Evolutionary conservation across 2,888 invertebrate genomes (phyloP), one percentile per base, ranked within the genome.

Genomic region (Synergus japonicus): DNA sequence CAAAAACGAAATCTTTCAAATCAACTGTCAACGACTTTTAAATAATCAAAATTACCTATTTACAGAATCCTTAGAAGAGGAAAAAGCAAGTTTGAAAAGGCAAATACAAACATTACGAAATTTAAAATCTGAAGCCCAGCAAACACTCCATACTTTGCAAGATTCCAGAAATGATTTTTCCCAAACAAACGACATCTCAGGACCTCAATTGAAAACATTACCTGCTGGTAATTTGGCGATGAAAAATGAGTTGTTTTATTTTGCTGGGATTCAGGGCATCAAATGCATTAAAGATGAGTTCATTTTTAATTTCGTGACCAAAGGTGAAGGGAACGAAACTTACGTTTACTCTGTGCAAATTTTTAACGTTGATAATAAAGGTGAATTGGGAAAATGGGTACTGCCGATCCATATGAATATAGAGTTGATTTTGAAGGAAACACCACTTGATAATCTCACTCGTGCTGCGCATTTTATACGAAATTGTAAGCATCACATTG

Each of bases 381-480:
- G 37, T 7, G 43, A n/a, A 8, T 46, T 90, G 54, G 88, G 89
- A 37, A 85, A 84, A 49, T 89, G 86, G 87, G 43, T 85, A 15
- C 83, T 90, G 87, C 89, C 89, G 1, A 79, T 85, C 78, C 83
- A 85, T 2, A 66, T 88, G 13, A 79, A 87, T 18, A 82, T 89
- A 43, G 54, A 85, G 2, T 9, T 80, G 0, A 78, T 89, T 79
- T 49, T 84, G 2, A 7, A 58, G 1, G 79, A 87, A 66, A 83
- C 78, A 63, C 81, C 87, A 1, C 43, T 89, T 0, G 41, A 83
- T 0, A 12, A 79, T 0, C 5, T 78, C 9, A 78, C 29, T 13
- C 76, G 81, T 46, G 0, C 87, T 18, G 76, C 77, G 22, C 29
- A 44, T 2, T 89, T 89, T 54, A 8, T 87, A 64, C 83, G 44